Base-by-base conservation (phyloP, 2,888 invertebrate species). In the Heliconius erato region DNA sequence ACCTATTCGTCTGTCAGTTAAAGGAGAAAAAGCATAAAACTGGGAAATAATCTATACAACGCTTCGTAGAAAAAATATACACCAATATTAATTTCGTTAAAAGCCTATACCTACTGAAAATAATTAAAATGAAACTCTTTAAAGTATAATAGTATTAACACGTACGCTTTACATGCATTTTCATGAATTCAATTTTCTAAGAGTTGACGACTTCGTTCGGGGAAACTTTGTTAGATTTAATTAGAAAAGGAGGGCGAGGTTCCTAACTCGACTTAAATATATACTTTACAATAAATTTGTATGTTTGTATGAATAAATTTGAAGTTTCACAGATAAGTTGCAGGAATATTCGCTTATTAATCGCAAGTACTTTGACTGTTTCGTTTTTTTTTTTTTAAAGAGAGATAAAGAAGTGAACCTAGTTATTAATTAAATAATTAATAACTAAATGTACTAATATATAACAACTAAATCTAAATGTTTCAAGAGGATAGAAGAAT, bases 61-160 rank as follows among this genome's bases (percentile, higher is more conserved):
- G 19, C 19, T 23, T 54, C 54, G 12, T 12, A n/a, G 11, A 14
- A 26, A 67, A 28, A 67, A 67, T 67, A 28, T 14, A 28, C 7
- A 16, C 16, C 12, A 40, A 26, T 71, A 44, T 71, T 7, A 71
- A 12, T 71, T 26, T 44, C 5, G 7, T 40, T 71, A 71, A 44
- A 40, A 40, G 40, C 71, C 23, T 12, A 44, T 14, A 69, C 12
- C 3, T 23, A 71, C 54, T 23, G 54, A 40, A 44, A 71, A 14
- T 71, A 71, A 71, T 71, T n/a, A 44, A 71, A 71, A 2, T 7
- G 71, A n/a, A 71, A 44, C 40, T 16, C 14, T n/a, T 28, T 12
- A 14, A 54, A 54, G 74, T 74, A 54, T 74, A 54, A 74, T 74
- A 54, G 59, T 74, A 54, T 71, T 44, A 71, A 44, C 71, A 44